phyloP scores from a whole-genome alignment of 2,797 vertebrate genomes.

The Esox masquinongy region DNA sequence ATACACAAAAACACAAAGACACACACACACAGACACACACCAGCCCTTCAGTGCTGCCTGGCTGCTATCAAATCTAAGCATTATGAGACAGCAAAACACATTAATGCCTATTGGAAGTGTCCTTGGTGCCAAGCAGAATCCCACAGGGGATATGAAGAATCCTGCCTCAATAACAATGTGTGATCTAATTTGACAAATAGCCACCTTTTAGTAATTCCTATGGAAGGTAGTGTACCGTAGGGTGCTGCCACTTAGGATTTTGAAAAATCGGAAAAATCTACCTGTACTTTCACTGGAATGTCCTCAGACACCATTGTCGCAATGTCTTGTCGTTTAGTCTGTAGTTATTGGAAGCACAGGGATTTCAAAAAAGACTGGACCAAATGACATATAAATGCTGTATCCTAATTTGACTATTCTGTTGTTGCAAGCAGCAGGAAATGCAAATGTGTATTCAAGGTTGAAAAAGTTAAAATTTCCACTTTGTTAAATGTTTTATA shows the following conservation, averaged over 20 bases:
- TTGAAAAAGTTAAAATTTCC: too few species aligned
- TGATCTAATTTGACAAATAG: constrained; percentile 71
- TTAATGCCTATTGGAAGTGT: constrained; percentile 63
- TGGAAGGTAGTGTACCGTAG: constrained; percentile 43
- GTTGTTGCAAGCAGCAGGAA: too few species aligned
- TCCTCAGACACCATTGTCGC: neutral
- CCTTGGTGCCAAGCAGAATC: constrained; percentile 52
- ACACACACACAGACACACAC: neutral
- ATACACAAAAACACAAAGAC: neutral
- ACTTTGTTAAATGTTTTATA: too few species aligned
- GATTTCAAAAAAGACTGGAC: neutral
- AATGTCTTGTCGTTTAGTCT: neutral
- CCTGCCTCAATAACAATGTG: constrained; percentile 59
- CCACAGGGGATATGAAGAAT: constrained; percentile 55
- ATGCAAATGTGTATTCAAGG: too few species aligned
- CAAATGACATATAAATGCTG: neutral
- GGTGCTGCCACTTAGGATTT: constrained; percentile 61
- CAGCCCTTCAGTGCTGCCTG: constrained; percentile 2
- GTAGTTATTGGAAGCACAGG: neutral
- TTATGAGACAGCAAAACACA: constrained; percentile 55
- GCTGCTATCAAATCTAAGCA: constrained; percentile 49
- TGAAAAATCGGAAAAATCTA: constrained; percentile 41
- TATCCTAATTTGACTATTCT: too few species aligned
- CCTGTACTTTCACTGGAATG: neutral
- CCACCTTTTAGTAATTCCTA: constrained; percentile 59